phyloP scores from a whole-genome alignment of 2,888 invertebrate species.

The Drosophila affinis region DNA sequence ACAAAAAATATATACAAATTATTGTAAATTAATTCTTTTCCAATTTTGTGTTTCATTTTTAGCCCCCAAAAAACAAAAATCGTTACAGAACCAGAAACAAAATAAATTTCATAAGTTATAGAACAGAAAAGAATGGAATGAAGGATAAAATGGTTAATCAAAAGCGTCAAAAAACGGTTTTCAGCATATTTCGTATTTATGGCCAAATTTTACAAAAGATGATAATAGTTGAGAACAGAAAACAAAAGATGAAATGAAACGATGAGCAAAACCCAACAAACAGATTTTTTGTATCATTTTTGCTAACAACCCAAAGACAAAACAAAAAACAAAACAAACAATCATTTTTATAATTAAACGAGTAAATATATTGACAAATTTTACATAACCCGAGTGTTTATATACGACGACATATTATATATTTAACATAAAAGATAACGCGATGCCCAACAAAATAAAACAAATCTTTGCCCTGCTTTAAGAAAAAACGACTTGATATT shows the following conservation, averaged over 20 bases:
- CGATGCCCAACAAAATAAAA: slow-evolving; percentile 17
- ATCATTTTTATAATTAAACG: slow-evolving; percentile 53
- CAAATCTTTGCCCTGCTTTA: slow-evolving; percentile 53
- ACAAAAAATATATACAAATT: slow-evolving; percentile 46
- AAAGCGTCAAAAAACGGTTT: slow-evolving; percentile 74
- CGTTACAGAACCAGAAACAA: slow-evolving; percentile 39
- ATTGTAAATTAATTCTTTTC: slow-evolving; percentile 63
- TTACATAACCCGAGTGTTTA: slow-evolving; percentile 63
- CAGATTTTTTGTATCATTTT: slow-evolving; percentile 69
- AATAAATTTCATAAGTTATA: slow-evolving; percentile 16
- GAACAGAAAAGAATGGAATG: slow-evolving; percentile 25
- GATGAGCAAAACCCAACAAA: slow-evolving; percentile 18
- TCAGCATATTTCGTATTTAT: slow-evolving; percentile 73
- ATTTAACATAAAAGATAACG: slow-evolving; percentile 28
- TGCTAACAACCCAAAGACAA: slow-evolving; percentile 74
- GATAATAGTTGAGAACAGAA: slow-evolving; percentile 36
- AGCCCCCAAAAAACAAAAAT: slow-evolving; percentile 21
- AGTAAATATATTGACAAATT: slow-evolving; percentile 58
- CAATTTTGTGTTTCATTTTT: slow-evolving; percentile 61
- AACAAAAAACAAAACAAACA: slow-evolving; percentile 47
- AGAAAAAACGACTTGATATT: slow-evolving; percentile 53
- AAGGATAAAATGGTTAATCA: slow-evolving; percentile 62
- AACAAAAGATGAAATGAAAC: slow-evolving; percentile 10
- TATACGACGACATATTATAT: slow-evolving; percentile 43
- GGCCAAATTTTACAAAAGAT: slow-evolving; percentile 74